These are phyloP conservation scores for Fragum sueziense DNA, from an alignment of 2,888 invertebrate genomes.

Conservation along the genomic window DNA sequence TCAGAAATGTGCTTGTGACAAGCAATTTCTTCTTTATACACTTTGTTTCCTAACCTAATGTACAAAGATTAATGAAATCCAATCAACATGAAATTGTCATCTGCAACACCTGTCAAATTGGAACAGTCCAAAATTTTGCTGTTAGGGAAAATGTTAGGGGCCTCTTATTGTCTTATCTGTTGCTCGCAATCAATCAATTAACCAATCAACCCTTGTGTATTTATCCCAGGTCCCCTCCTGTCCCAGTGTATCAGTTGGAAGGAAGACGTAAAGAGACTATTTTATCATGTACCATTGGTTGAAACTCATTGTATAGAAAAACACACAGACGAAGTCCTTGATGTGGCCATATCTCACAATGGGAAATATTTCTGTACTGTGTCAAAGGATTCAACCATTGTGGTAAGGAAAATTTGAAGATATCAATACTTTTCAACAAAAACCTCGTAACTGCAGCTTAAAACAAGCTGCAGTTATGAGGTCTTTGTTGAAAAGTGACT, in stretches of 20 bases:
- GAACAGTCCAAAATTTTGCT: too few relatives aligned
- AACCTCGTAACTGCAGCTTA: too few relatives aligned
- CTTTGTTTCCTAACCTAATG: neutral
- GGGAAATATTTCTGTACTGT: conserved; percentile 92
- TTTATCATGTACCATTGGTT: conserved; percentile 60
- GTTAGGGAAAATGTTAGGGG: neutral
- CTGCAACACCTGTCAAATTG: too few relatives aligned
- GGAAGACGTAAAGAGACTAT: conserved; percentile 64
- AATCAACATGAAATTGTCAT: too few relatives aligned
- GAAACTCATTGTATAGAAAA: conserved; percentile 83
- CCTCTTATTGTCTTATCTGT: neutral
- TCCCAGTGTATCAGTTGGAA: conserved; percentile 51
- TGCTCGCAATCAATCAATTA: neutral
- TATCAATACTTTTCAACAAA: too few relatives aligned
- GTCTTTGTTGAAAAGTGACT: too few relatives aligned
- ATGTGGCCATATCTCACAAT: conserved; percentile 92
- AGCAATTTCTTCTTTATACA: neutral
- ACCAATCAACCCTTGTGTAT: neutral
- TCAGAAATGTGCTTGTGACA: neutral
- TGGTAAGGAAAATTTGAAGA: conserved; percentile 86
- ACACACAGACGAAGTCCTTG: conserved; percentile 91
- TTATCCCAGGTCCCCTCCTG: neutral
- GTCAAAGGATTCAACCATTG: conserved; percentile 91
- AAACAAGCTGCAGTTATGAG: too few relatives aligned
- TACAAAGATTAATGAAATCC: too few relatives aligned